A percentile compares a stretch with the other conserved stretches of the same genome.
phyloP scores from a whole-genome alignment of 1,140 invertebrate species.

The Aphaenogaster floridana region DNA sequence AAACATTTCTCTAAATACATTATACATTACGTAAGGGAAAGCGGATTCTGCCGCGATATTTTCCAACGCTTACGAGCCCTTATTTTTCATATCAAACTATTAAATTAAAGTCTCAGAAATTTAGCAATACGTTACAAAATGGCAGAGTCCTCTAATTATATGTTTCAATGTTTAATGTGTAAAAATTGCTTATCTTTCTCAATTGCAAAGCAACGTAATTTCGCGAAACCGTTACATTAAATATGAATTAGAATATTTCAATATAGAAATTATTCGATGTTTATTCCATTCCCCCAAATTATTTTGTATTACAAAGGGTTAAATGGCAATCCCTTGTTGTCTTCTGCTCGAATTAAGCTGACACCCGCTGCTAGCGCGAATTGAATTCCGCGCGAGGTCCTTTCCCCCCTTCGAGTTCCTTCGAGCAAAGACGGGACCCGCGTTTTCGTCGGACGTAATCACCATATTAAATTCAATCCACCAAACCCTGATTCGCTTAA shows the following conservation, averaged over 20 bases:
- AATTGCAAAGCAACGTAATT: not conserved
- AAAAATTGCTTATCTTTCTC: not conserved
- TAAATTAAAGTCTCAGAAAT: slow-evolving; percentile 6
- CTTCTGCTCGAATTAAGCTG: not conserved
- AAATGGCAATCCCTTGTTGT: slow-evolving; percentile 42
- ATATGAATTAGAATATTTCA: not conserved
- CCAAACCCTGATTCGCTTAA: slow-evolving; percentile 67
- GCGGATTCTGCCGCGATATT: not conserved
- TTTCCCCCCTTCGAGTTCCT: not conserved
- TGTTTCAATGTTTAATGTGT: slow-evolving; percentile 4
- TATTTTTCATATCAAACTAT: not conserved
- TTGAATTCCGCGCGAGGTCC: slow-evolving; percentile 20
- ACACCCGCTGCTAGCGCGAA: slow-evolving; percentile 10
- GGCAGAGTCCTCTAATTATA: not conserved
- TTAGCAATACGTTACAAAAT: not conserved
- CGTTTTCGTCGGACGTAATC: slow-evolving; percentile 66
- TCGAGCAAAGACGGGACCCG: slow-evolving; percentile 19
- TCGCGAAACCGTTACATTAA: not conserved
- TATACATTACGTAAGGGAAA: not conserved
- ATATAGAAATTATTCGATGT: not conserved
- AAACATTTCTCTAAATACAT: not conserved
- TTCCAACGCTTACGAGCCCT: not conserved
- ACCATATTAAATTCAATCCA: slow-evolving; percentile 72
- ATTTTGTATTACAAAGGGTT: not conserved
- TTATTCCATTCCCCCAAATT: not conserved